Evolutionary conservation across 2,113 vertebrate species (phyloP).

Genomic region (Ceratotherium simum): DNA sequence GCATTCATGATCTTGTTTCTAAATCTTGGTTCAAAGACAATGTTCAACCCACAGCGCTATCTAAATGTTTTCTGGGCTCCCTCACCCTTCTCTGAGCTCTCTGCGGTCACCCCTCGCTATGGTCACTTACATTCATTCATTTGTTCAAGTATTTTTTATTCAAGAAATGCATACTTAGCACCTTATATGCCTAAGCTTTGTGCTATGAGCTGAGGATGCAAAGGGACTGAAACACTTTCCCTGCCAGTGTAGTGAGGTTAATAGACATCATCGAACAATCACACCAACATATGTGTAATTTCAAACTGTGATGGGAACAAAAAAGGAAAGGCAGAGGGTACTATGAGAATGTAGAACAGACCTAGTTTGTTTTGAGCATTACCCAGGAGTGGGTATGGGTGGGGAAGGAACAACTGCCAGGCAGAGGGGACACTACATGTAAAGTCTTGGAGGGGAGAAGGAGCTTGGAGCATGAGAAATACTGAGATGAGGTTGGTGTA

Average conservation of each 20-base stretch:
- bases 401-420: not conserved
- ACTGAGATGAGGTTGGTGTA: not conserved
- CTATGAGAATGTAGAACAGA: not conserved
- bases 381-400: not conserved
- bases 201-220: not conserved
- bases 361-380: not conserved
- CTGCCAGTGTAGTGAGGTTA: not conserved
- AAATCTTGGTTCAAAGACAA: conserved; percentile 9
- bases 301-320: not conserved
- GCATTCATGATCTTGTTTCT: not conserved
- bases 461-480: not conserved
- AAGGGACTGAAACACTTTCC: not conserved
- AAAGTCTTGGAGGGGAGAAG: not conserved
- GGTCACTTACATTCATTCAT: not conserved
- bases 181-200: not conserved
- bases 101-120: not conserved
- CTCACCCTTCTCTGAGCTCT: not conserved
- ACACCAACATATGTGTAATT: not conserved
- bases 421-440: not conserved
- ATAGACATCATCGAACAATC: not conserved
- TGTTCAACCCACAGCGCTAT: not conserved
- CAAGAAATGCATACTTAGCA: not conserved
- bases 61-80: not conserved
- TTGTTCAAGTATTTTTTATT: not conserved
- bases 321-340: not conserved